A percentile compares a stretch with the other conserved stretches of the same genome.
These are phyloP conservation scores for Leuciscus waleckii DNA, from an alignment of 2,797 vertebrate species.

Conservation along the genomic window DNA sequence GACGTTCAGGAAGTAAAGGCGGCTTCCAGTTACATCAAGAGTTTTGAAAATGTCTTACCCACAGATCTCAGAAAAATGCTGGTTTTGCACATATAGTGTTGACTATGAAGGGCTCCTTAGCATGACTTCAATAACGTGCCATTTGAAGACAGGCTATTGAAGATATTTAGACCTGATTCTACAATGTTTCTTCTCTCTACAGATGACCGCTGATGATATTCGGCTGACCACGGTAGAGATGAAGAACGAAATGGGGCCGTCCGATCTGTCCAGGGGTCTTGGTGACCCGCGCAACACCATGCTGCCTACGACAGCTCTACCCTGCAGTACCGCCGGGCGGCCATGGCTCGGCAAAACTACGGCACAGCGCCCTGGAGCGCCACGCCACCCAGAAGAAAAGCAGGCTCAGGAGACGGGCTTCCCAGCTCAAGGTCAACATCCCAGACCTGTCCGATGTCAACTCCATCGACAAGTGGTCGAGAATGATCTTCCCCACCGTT, in stretches of 20 bases:
- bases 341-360: slow-evolving; percentile 94
- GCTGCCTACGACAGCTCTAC: slow-evolving; percentile 94
- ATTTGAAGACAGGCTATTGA: neutral
- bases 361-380: slow-evolving; percentile 95
- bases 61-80: slow-evolving; percentile 48
- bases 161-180: neutral
- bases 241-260: slow-evolving; percentile 94
- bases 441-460: slow-evolving; percentile 99
- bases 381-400: slow-evolving; percentile 97
- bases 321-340: slow-evolving; percentile 94
- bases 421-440: slow-evolving; percentile 98
- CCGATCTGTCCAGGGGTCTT: slow-evolving; percentile 79
- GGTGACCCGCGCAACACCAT: slow-evolving; percentile 95
- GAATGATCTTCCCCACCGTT: slow-evolving; percentile 98
- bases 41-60: neutral
- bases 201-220: slow-evolving; percentile 98
- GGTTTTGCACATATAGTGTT: slow-evolving; percentile 18
- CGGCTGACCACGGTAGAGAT: slow-evolving; percentile 96
- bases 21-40: neutral
- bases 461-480: slow-evolving; percentile 98
- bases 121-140: neutral
- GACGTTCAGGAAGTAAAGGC: neutral
- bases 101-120: neutral
- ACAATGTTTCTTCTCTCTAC: slow-evolving; percentile 50
- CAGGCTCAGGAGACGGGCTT: slow-evolving; percentile 93